phyloP scores from a whole-genome alignment of 2,888 invertebrate species.

The Stenurella melanura region DNA sequence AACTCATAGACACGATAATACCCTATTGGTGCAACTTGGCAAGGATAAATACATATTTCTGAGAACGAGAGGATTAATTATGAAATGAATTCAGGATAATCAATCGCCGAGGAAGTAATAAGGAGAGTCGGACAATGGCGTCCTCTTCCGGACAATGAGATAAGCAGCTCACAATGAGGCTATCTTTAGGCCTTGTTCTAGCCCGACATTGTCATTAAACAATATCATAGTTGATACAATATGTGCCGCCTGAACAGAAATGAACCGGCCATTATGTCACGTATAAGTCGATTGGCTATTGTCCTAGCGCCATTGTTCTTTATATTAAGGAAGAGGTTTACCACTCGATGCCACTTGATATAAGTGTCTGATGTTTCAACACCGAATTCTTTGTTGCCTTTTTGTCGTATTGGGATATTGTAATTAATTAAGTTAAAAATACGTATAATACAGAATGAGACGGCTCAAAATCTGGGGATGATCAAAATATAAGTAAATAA shows the following conservation, averaged over 20 bases:
- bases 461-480: no score
- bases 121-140: slow-evolving; percentile 59
- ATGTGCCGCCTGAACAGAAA: slow-evolving; percentile 67
- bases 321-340: slow-evolving; percentile 67
- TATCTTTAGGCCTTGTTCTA: slow-evolving; percentile 69
- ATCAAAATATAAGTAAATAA: no score
- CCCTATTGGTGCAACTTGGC: slow-evolving; percentile 10
- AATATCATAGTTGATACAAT: slow-evolving; percentile 73
- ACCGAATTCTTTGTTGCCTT: not conserved
- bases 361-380: slow-evolving; percentile 29
- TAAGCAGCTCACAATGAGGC: slow-evolving; percentile 63
- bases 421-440: no score
- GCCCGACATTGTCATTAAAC: slow-evolving; percentile 72
- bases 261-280: slow-evolving; percentile 71
- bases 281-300: slow-evolving; percentile 73
- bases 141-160: slow-evolving; percentile 55
- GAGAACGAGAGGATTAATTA: slow-evolving; percentile 66
- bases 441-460: no score
- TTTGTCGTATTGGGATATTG: not conserved
- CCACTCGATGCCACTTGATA: slow-evolving; percentile 44
- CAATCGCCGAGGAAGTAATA: slow-evolving; percentile 68
- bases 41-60: slow-evolving; percentile 49
- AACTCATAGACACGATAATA: slow-evolving; percentile 38
- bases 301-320: slow-evolving; percentile 70
- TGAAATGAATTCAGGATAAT: slow-evolving; percentile 68